Evolutionary conservation across 1,140 invertebrate genomes (phyloP), one percentile per base, ranked within the genome.

Genomic region (Scaptomyza graminum): DNA sequence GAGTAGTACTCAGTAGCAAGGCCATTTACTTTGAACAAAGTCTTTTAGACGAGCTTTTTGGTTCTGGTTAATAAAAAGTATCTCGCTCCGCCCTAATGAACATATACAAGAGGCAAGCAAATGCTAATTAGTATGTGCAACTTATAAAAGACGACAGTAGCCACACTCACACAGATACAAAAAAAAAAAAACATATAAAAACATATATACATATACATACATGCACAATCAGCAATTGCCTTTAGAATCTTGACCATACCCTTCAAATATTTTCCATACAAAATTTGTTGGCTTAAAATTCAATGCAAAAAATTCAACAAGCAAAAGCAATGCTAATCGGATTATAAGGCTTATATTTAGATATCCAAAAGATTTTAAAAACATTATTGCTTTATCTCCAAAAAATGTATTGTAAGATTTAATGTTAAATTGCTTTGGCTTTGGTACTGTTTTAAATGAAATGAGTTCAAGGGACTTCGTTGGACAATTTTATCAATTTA

Each of bases 121-220:
- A 7, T 34, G 59, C 57, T 78, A 82, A 82, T 81, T 81, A n/a
- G n/a, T n/a, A 82, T 82, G 69, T 64, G 72, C 49, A 39, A 22
- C 46, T 73, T 70, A 79, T 77, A 63, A 68, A 61, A 77, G 68
- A 37, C 60, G 31, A 0, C 11, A 22, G 13, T 44, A 43, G 13
- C 15, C 44, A 18, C 25, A 44, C 25, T 16, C 16, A 16, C 44
- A 15, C 15, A 18, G 9, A 12, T 1, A 39, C 37, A 37, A 5
- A n/a, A n/a, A n/a, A n/a, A 39, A 7, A 39, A 7, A 39, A 7
- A 41, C 37, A 41, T 31, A 31, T 7, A 31, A 6, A 5, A 6
- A 31, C 28, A 31, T 31, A 28, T 28, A 5, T 18, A 56, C 25
- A 28, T 15, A 25, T 25, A 13, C 43, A 18, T 8, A 11, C 49